Base-by-base conservation (phyloP, 2,888 invertebrate species). In the Achlya flavicornis region DNA sequence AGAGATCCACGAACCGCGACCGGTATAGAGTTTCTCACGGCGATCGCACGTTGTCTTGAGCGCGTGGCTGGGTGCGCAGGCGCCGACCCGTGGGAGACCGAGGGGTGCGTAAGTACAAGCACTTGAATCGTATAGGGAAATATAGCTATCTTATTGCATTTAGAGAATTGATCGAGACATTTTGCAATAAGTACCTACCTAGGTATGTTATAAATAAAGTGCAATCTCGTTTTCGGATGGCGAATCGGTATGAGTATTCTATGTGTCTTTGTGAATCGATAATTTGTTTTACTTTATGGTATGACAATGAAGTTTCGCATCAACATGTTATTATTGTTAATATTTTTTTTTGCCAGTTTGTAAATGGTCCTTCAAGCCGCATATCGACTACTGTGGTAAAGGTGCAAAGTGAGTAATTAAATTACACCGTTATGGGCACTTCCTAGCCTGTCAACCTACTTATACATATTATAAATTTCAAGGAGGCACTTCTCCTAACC, bases 21-120 rank as follows among this genome's bases (percentile, higher is more conserved):
- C 75, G 70, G 71, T 74, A 73, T 79, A 78, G 79, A 80, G 84
- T 83, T 92, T 93, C 93, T 90, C 93, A 93, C 93, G 93, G 87
- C 86, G 91, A 89, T 93, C 90, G 80, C 79, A 74, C 80, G 76
- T 84, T 81, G 76, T 75, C 74, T 76, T 72, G 74, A 76, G 78
- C 79, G 76, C 77, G 75, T 76, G 78, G 79, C 70, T 80, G 77
- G 74, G 73, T 80, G 79, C 79, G 78, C 82, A 75, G 77, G 78
- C 81, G 84, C 80, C 75, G 64, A 73, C 78, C 79, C 87, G 86
- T 89, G 89, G 87, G 88, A 89, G 81, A 78, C 66, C 46, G 46
- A 70, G 66, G 67, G 67, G 64, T 64, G 7, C 0, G 61, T 69
- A 62, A 61, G 68, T 43, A 60, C 60, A 68, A 66, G 57, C 10